phyloP scores from a whole-genome alignment of 1,140 invertebrate species.

The Drosophila sturtevanti region DNA sequence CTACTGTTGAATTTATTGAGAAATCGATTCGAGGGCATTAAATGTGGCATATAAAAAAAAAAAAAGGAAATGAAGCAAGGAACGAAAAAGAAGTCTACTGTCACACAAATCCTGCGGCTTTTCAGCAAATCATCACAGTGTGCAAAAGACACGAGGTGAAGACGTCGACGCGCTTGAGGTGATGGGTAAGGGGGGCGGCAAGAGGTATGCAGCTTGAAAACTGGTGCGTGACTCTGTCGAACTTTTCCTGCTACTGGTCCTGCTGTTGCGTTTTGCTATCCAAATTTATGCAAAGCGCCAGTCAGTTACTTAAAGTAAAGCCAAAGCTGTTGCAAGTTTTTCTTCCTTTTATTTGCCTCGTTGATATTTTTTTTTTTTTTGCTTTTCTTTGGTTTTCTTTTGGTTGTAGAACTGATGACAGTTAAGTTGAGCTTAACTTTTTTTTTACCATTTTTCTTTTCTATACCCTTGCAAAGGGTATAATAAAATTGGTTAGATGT shows the following conservation, averaged over 20 bases:
- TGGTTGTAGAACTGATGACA: neutral
- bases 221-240: conserved; percentile 72
- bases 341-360: neutral
- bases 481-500: too few relatives aligned
- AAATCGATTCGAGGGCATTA: conserved; percentile 76
- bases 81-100: conserved; percentile 47
- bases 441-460: too few relatives aligned
- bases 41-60: conserved; percentile 50
- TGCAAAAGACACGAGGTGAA: conserved; percentile 12
- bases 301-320: conserved; percentile 74
- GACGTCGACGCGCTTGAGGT: neutral
- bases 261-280: conserved; percentile 11
- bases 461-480: too few relatives aligned
- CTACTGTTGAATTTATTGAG: conserved; percentile 68
- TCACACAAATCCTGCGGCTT: conserved; percentile 73
- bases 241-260: conserved; percentile 43
- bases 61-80: neutral
- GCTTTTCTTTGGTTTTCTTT: neutral
- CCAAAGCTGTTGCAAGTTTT: conserved; percentile 60
- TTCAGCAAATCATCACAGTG: conserved; percentile 68
- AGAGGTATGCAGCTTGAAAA: conserved; percentile 51
- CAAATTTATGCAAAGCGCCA: conserved; percentile 76
- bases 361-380: neutral
- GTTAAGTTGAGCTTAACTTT: neutral
- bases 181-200: neutral